Percentiles rank a stretch among this genome's conserved stretches.
Conservation (phyloP, 2,888 invertebrate species). For the Carcina quercana region DNA sequence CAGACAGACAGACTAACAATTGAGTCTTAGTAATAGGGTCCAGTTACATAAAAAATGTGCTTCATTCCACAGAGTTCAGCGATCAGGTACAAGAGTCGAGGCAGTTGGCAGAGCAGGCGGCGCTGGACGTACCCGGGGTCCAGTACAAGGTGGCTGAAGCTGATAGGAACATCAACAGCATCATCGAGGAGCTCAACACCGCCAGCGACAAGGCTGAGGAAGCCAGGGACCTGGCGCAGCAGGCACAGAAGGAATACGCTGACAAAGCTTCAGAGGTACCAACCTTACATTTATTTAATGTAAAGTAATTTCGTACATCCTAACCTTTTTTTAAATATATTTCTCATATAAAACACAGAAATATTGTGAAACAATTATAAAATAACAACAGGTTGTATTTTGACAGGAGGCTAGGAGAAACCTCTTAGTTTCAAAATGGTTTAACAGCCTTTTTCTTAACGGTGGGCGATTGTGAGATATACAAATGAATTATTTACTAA, state of each 20-base stretch:
- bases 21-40: no score
- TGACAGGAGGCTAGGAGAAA: no score
- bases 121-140: slow-evolving; percentile 84
- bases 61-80: slow-evolving; percentile 82
- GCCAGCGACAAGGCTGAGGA: slow-evolving; percentile 86
- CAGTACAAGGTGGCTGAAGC: slow-evolving; percentile 77
- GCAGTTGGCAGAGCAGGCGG: slow-evolving; percentile 84
- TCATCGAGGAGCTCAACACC: slow-evolving; percentile 80
- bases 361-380: no score
- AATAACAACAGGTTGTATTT: no score
- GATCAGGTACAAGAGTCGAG: slow-evolving; percentile 90
- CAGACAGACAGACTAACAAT: no score
- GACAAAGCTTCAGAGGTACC: slow-evolving; percentile 82
- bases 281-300: no score
- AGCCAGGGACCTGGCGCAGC: slow-evolving; percentile 81
- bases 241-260: slow-evolving; percentile 86
- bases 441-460: no score
- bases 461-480: no score
- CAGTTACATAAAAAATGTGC: no score
- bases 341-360: no score
- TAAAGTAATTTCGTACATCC: background rate
- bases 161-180: slow-evolving; percentile 79
- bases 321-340: background rate
- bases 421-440: no score
- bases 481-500: no score